Evolutionary conservation across 2,888 invertebrate species (phyloP), one percentile per base, ranked within the genome.

Genomic region (Clostera curtula): DNA sequence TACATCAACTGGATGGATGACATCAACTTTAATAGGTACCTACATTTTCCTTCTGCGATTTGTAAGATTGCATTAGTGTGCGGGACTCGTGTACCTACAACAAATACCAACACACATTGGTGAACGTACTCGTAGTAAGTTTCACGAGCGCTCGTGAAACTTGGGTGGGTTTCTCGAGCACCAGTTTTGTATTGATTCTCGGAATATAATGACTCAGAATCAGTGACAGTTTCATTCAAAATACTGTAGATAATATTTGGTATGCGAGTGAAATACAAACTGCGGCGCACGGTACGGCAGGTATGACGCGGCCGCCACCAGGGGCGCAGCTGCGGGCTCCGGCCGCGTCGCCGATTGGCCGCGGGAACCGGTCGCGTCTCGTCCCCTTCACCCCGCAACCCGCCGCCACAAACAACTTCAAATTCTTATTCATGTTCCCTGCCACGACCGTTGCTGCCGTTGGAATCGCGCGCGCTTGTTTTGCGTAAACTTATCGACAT

Each of bases 401-500:
- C 56, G 34, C 55, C 57, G 58, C 64, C 58, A 65, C 65, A 61
- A 66, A 68, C 75, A 75, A 79, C 77, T 75, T 75, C 69, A 71
- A 77, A 84, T 80, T 80, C 80, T 79, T 82, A 80, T 80, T 82
- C 82, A 80, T 77, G 69, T 66, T 63, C 62, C 60, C 71, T 63
- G 72, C 63, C 67, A 68, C 71, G 75, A 75, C 72, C 80, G 83
- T 80, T 77, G 79, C 62, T 67, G 76, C 65, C 75, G 80, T 65
- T 66, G 58, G 58, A 60, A 60, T 65, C 55, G 70, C 65, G 67
- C 71, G 61, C 58, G 54, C 53, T 38, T 68, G 66, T 70, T 77
- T 69, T 76, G 79, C 80, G 84, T 80, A 79, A 79, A 82, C 77
- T 79, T 80, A 79, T 80, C 82, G 63, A 71, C 71, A 77, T 71